These are phyloP conservation scores for Bradysia coprophila DNA, from an alignment of 1,140 invertebrate genomes.

Conservation along the genomic window DNA sequence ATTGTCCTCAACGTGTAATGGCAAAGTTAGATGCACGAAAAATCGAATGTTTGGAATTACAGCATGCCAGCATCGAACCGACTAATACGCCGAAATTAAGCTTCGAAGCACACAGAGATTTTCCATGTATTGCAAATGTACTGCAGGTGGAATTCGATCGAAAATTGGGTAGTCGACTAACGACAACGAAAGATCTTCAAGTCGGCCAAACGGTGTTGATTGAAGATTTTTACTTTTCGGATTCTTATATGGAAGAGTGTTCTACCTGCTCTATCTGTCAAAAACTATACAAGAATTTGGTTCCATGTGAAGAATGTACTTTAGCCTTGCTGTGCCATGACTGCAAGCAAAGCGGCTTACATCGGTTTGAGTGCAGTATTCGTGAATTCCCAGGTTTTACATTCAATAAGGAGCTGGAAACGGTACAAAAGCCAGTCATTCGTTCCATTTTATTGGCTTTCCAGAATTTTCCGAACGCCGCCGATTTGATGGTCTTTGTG, in stretches of 20 bases:
- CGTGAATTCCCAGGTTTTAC: background rate
- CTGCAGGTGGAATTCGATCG: background rate
- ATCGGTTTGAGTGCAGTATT: background rate
- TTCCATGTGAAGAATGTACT: background rate
- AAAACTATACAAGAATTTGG: background rate
- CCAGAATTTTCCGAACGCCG: no score
- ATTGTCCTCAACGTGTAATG: background rate
- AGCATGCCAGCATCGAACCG: background rate
- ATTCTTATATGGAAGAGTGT: background rate
- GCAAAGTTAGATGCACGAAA: conserved; percentile 1
- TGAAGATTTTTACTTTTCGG: background rate
- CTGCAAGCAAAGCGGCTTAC: background rate
- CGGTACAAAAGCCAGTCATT: background rate
- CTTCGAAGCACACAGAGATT: background rate
- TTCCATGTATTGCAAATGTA: conserved; percentile 1
- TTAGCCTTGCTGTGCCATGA: conserved; percentile 1
- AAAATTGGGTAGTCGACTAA: background rate
- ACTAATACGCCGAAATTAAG: background rate
- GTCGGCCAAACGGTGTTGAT: background rate
- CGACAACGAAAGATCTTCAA: background rate
- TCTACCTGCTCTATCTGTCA: background rate
- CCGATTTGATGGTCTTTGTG: no score
- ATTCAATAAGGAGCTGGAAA: background rate
- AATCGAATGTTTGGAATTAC: background rate
- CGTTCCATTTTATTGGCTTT: background rate